phyloP scores from a whole-genome alignment of 2,797 vertebrate species.

The Tokudaia tokunoshimensis region DNA sequence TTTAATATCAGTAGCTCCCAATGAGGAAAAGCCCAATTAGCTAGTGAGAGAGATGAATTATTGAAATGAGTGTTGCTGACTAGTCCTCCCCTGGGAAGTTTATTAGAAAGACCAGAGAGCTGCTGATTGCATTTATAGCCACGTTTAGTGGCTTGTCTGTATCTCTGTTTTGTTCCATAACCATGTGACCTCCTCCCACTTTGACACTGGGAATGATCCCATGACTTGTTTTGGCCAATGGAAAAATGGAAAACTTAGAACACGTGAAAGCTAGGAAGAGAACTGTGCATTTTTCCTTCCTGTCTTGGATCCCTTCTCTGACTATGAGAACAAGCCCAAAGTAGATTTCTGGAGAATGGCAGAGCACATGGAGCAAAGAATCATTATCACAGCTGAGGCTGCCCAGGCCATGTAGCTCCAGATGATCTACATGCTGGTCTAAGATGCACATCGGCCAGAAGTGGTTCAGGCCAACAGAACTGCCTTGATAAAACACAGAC shows the following conservation, averaged over 20 bases:
- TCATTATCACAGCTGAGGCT: not conserved
- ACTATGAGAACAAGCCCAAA: not conserved
- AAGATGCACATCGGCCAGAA: not conserved
- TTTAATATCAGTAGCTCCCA: conserved; percentile 33
- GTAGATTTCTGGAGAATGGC: not conserved
- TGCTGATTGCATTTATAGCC: not conserved
- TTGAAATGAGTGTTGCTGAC: not conserved
- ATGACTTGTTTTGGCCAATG: not conserved
- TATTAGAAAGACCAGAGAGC: not conserved
- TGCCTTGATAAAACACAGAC: not conserved
- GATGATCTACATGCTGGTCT: not conserved
- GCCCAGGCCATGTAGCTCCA: too few species aligned
- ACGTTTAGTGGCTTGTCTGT: not conserved
- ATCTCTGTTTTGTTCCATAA: not conserved
- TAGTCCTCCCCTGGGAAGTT: not conserved
- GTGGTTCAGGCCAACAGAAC: not conserved
- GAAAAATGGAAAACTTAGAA: not conserved
- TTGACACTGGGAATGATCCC: not conserved
- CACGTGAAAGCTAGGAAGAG: not conserved
- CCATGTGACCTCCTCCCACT: not conserved
- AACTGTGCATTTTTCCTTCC: not conserved
- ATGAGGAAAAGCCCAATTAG: conserved; percentile 3
- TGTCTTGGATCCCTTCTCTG: not conserved
- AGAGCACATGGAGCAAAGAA: not conserved
- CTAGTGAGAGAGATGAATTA: not conserved